phyloP scores from a whole-genome alignment of 2,797 vertebrate genomes.

The Myotis daubentonii region DNA sequence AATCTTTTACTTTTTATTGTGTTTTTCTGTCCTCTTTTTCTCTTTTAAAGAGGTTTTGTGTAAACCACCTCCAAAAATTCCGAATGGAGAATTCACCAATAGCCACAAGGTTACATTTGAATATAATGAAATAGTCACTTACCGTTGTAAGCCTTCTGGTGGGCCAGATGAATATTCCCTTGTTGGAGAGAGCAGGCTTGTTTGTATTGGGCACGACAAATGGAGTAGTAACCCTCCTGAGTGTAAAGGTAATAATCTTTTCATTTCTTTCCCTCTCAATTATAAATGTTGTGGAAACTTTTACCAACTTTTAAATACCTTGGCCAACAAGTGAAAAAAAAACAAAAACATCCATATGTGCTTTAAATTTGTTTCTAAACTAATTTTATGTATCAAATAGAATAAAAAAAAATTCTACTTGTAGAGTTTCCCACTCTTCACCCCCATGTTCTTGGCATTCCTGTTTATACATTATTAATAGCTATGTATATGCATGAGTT shows the following conservation, averaged over 20 bases:
- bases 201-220: constrained; percentile 39
- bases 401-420: not conserved
- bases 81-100: constrained; percentile 61
- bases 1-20: not conserved
- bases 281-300: not conserved
- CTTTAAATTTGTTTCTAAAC: not conserved
- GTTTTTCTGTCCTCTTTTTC: not conserved
- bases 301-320: not conserved
- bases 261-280: not conserved
- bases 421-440: not conserved
- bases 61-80: constrained; percentile 69
- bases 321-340: not conserved
- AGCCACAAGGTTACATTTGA: fast-evolving
- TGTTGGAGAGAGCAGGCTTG: constrained; percentile 26
- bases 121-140: constrained; percentile 73
- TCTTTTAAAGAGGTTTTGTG: constrained; percentile 74
- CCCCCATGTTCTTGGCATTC: not conserved
- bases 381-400: not conserved
- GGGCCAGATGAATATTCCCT: constrained; percentile 65
- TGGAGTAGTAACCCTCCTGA: constrained; percentile 77
- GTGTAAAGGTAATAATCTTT: constrained; percentile 79
- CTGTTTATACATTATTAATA: not conserved
- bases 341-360: not conserved
- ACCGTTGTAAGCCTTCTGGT: not conserved
- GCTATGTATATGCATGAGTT: not conserved